These are phyloP conservation scores for Ammodytes dubius DNA, from an alignment of 2,113 vertebrate genomes.

Conservation along the genomic window DNA sequence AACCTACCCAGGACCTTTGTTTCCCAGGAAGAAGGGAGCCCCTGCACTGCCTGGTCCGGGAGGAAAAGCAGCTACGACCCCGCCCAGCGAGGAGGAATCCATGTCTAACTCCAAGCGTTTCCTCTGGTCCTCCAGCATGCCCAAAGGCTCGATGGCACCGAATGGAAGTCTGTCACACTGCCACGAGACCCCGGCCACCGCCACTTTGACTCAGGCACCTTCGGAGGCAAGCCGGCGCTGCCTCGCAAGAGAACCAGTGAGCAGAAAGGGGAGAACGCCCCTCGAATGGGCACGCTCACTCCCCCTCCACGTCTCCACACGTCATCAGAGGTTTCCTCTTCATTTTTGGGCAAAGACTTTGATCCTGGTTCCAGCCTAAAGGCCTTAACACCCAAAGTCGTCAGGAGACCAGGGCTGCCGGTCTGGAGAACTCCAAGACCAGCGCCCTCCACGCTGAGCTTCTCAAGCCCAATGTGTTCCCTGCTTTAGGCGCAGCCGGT, in stretches of 20 bases:
- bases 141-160: slow-evolving; percentile 85
- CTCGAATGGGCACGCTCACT: slow-evolving; percentile 87
- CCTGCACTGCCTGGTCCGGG: slow-evolving; percentile 75
- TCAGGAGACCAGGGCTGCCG: slow-evolving; percentile 83
- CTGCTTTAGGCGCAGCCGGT: slow-evolving; percentile 79
- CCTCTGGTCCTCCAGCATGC: slow-evolving; percentile 91
- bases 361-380: slow-evolving; percentile 93
- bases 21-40: slow-evolving; percentile 90
- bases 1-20: slow-evolving; percentile 83
- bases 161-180: slow-evolving; percentile 94
- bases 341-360: slow-evolving; percentile 79
- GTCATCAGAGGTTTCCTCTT: slow-evolving; percentile 84
- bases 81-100: slow-evolving; percentile 87
- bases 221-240: slow-evolving; percentile 92
- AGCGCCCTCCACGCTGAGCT: slow-evolving; percentile 84
- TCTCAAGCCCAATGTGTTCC: slow-evolving; percentile 80
- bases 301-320: slow-evolving; percentile 88
- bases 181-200: slow-evolving; percentile 92
- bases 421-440: slow-evolving; percentile 86
- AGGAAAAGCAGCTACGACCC: slow-evolving; percentile 79
- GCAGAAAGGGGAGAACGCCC: slow-evolving; percentile 83
- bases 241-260: slow-evolving; percentile 91
- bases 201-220: slow-evolving; percentile 91
- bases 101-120: slow-evolving; percentile 90
- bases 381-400: slow-evolving; percentile 89